These are phyloP conservation scores for Congeria kusceri DNA, from an alignment of 2,888 invertebrate species.

Conservation along the genomic window DNA sequence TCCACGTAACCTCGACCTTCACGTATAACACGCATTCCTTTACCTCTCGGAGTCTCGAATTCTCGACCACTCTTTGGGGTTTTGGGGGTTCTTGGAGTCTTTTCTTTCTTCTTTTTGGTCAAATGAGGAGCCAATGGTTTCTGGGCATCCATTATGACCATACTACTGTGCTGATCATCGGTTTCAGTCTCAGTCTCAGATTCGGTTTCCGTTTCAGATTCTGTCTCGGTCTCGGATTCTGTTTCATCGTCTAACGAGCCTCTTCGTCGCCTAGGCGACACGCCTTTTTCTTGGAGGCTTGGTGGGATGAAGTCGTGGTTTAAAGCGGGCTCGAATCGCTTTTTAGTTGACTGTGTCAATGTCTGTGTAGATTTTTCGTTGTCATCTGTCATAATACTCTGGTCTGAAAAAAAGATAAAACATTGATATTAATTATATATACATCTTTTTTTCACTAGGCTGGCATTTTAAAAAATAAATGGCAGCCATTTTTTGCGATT, in stretches of 20 bases:
- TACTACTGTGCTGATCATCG: conserved; percentile 61
- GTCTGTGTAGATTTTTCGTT: conserved; percentile 70
- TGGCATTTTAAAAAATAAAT: too few relatives aligned
- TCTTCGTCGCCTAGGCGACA: conserved; percentile 32
- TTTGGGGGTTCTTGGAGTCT: conserved; percentile 53
- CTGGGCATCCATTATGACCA: conserved; percentile 72
- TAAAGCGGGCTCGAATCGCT: conserved; percentile 49
- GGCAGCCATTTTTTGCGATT: too few relatives aligned
- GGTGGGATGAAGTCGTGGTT: conserved; percentile 65
- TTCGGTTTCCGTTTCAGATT: conserved; percentile 64
- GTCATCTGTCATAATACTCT: conserved; percentile 73
- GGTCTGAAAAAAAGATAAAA: conserved; percentile 57
- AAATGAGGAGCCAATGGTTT: conserved; percentile 62
- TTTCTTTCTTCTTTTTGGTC: conserved; percentile 33
- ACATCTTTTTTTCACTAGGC: too few relatives aligned
- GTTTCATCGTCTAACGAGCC: conserved; percentile 39
- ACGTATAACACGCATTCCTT: conserved; percentile 44
- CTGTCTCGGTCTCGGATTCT: conserved; percentile 57
- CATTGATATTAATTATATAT: too few relatives aligned
- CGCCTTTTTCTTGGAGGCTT: conserved; percentile 48
- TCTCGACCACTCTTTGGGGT: conserved; percentile 45
- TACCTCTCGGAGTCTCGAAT: conserved; percentile 53
- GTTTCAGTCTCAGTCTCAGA: conserved; percentile 63
- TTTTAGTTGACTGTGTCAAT: conserved; percentile 43
- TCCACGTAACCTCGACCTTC: conserved; percentile 58